Base-by-base conservation (phyloP, 2,797 vertebrate genomes). In the Argya squamiceps region DNA sequence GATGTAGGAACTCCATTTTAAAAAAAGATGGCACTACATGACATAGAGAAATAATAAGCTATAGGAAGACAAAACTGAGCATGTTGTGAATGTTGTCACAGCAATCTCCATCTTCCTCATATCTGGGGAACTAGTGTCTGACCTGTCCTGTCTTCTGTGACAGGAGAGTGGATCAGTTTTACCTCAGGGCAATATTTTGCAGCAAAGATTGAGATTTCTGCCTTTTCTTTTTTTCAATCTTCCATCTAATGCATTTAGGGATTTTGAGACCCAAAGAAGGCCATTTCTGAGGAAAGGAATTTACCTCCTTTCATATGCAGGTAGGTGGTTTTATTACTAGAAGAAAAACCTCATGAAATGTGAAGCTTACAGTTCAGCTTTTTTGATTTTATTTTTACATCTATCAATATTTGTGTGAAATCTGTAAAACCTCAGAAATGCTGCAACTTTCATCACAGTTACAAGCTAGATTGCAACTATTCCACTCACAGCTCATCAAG, bases 111-210 rank as follows among this genome's bases (percentile, higher is more conserved):
- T 58, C 63, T 80, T 53, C 16, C 22, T 67, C 22, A 4, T 65
- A 52, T 22, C 23, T 39, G 14, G 53, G 46, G 39, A 94, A 60
- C 34, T 80, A 41, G 3, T 9, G 7, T 74, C 71, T 89, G 78
- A 91, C 79, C 46, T 91, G 17, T 60, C 26, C 37, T 53, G 59
- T 43, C 68, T 75, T 93, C 75, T 82, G 30, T 77, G 76, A 70
- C 44, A 84, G 56, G 43, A 67, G 11, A 81, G 50, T 34, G 36
- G 78, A 74, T 89, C 47, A 68, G 36, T 89, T 91, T 81, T 79
- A 84, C 47, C 63, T 76, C 46, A 83, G 56, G 64, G 71, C 41
- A 85, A 80, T 39, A 76, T 74, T 76, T 84, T 94, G 44, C 46
- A 76, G 39, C 27, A 62, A 83, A 85, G 36, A 60, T 62, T 85